Base-by-base conservation (phyloP, 2,888 invertebrate species). In the Augiades crinisus region DNA sequence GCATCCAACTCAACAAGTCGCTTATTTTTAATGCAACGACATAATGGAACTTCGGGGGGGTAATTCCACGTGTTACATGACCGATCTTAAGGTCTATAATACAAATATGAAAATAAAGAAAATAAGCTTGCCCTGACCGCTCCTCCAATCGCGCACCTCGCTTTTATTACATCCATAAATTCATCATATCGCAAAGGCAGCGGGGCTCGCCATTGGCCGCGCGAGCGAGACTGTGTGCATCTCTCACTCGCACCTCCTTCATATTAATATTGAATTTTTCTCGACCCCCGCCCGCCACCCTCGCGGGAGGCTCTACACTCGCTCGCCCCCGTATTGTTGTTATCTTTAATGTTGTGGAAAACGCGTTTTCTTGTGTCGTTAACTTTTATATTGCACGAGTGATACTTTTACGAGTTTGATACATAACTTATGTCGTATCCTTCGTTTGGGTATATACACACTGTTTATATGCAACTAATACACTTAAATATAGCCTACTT, bases 121-220 rank as follows among this genome's bases (percentile, higher is more conserved):
- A 89, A 90, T 90, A 89, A 88, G 84, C 86, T 82, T 82, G 75
- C 81, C 74, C 79, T 84, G 81, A 75, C 81, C 80, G 79, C 78
- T 90, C 91, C 88, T 90, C 93, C 93, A 93, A 93, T 93, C 90
- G 91, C 90, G 90, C 84, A 88, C 89, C 90, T 86, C 89, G 87
- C 87, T 92, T 92, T 92, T 93, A 93, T 94, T 94, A 94, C 93
- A 93, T 94, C 93, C 94, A 94, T 94, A 94, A 94, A 94, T 94
- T 92, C 92, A 92, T 93, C 92, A 93, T 92, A 92, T 92, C 92
- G 88, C 84, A 87, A 77, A 78, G 75, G 75, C 80, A 75, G 78
- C 81, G 75, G 75, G 68, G 78, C 81, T 87, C 86, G 86, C 90
- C 88, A 91, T 91, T 91, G 91, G 91, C 83, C 88, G 88, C 74